A percentile compares a stretch with the other conserved stretches of the same genome.
Evolutionary conservation across 2,797 vertebrate species (phyloP).

Genomic region (Pseudochirops cupreus): DNA sequence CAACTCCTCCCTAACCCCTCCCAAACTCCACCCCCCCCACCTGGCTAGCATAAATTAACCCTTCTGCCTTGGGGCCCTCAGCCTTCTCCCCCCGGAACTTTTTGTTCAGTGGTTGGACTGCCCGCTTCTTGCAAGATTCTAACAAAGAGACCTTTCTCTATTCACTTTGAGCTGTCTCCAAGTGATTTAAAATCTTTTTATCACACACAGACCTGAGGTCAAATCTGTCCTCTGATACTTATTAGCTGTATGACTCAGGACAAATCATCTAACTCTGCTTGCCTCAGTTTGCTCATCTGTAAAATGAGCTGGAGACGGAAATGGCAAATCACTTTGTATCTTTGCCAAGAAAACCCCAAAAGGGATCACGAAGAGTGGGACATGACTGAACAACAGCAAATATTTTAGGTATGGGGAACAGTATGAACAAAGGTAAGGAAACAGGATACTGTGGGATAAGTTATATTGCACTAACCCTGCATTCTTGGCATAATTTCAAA

Average conservation of each 20-base stretch:
- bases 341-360: background rate
- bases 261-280: background rate
- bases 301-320: background rate
- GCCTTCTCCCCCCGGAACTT: too few species aligned
- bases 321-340: background rate
- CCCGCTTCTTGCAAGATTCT: too few species aligned
- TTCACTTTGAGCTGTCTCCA: too few species aligned
- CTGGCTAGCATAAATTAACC: too few species aligned
- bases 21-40: too few species aligned
- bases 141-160: too few species aligned
- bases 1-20: too few species aligned
- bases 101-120: too few species aligned
- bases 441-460: background rate
- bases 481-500: background rate
- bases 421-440: background rate
- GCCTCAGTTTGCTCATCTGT: background rate
- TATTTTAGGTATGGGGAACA: background rate
- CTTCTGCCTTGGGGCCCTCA: too few species aligned
- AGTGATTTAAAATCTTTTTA: too few species aligned
- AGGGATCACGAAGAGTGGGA: background rate
- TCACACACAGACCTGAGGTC: background rate
- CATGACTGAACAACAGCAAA: background rate
- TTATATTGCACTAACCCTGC: background rate
- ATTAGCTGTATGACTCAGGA: background rate
- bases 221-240: background rate